These are phyloP conservation scores for Lithobates sylvaticus DNA, from an alignment of 2,797 vertebrate species.

Conservation along the genomic window DNA sequence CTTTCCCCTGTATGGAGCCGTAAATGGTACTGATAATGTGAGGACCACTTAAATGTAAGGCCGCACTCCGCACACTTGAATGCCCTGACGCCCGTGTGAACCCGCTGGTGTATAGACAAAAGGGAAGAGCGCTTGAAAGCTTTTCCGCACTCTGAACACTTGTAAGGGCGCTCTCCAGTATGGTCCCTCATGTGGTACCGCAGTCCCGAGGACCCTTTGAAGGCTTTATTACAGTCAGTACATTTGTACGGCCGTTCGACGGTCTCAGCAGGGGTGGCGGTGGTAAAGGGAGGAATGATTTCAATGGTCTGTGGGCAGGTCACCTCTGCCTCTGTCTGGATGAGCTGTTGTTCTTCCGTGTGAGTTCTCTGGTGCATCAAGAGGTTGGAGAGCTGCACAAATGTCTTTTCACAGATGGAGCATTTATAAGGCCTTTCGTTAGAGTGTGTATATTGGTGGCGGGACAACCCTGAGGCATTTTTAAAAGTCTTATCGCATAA, in stretches of 20 bases:
- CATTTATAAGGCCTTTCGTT: slow-evolving; percentile 82
- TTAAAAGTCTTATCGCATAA: slow-evolving; percentile 90
- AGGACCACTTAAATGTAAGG: slow-evolving; percentile 76
- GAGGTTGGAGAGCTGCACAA: slow-evolving; percentile 86
- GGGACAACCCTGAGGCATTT: slow-evolving; percentile 84
- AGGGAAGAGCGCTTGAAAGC: slow-evolving; percentile 93
- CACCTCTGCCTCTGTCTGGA: slow-evolving; percentile 88
- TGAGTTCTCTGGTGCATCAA: slow-evolving; percentile 92
- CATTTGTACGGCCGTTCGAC: slow-evolving; percentile 83
- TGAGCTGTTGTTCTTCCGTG: slow-evolving; percentile 87
- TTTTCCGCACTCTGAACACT: slow-evolving; percentile 84
- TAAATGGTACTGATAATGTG: slow-evolving; percentile 75
- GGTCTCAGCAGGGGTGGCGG: slow-evolving; percentile 51
- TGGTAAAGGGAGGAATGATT: slow-evolving; percentile 27
- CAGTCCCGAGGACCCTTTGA: slow-evolving; percentile 85
- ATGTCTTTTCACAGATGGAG: slow-evolving; percentile 86
- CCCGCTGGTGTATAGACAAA: slow-evolving; percentile 89
- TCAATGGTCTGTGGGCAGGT: slow-evolving; percentile 77
- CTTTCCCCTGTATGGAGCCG: slow-evolving; percentile 72
- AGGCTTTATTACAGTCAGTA: slow-evolving; percentile 84
- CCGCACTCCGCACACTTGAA: slow-evolving; percentile 76
- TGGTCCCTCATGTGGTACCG: slow-evolving; percentile 85
- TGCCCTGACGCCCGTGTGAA: slow-evolving; percentile 75
- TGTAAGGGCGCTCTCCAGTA: slow-evolving; percentile 82
- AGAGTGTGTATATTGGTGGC: slow-evolving; percentile 82